Conservation (phyloP, 2,113 vertebrate species). For the Recurvirostra avosetta region DNA sequence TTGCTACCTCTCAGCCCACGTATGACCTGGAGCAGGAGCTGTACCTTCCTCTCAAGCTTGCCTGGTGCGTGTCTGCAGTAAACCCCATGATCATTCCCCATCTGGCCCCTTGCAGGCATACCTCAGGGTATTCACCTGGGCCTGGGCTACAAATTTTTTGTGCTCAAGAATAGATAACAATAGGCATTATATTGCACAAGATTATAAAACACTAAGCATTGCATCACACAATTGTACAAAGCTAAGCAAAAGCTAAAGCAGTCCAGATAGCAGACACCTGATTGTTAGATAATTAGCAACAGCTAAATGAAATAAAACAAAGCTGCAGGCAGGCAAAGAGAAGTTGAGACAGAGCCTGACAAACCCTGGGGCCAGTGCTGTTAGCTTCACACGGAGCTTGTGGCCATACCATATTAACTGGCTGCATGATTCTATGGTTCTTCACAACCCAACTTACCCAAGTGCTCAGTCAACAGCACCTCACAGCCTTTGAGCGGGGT, state of each 20-base stretch:
- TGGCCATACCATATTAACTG: not conserved
- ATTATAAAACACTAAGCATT: not conserved
- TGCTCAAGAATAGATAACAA: not conserved
- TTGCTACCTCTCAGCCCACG: not conserved
- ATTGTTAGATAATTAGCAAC: not conserved
- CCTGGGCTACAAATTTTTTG: not conserved
- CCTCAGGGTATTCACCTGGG: not conserved
- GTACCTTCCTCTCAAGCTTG: not conserved
- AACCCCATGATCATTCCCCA: not conserved
- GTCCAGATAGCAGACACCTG: not conserved
- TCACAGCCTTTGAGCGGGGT: not conserved
- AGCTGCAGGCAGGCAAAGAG: not conserved
- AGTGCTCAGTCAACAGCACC: no score
- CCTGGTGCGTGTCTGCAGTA: accelerated
- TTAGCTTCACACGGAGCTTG: not conserved
- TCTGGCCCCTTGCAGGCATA: not conserved
- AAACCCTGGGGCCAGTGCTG: not conserved
- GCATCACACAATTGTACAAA: not conserved
- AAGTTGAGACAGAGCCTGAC: not conserved
- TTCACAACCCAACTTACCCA: not conserved
- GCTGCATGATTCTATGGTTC: not conserved
- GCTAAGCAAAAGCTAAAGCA: not conserved
- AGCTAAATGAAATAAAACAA: not conserved
- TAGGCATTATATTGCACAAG: not conserved
- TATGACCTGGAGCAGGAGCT: not conserved